Percentiles rank a stretch among this genome's conserved stretches.
phyloP scores from a whole-genome alignment of 1,140 invertebrate species.

The Elymnias hypermnestra region DNA sequence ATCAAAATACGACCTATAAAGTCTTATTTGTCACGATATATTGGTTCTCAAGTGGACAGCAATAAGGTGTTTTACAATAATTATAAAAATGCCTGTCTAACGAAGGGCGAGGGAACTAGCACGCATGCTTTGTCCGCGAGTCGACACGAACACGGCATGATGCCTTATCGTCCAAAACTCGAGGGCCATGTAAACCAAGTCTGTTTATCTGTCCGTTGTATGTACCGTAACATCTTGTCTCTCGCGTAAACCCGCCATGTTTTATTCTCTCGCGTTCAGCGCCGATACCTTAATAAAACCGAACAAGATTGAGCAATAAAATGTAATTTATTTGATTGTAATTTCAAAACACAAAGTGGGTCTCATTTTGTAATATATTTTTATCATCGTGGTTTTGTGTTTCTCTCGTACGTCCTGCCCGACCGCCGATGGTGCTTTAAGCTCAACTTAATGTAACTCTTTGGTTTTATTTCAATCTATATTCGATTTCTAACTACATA shows the following conservation, averaged over 20 bases:
- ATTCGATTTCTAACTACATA: conserved; percentile 32
- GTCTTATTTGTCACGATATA: conserved; percentile 15
- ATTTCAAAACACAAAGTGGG: conserved; percentile 73
- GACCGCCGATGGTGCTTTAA: conserved; percentile 43
- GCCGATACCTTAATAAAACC: conserved; percentile 72
- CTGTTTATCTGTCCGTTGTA: conserved; percentile 44
- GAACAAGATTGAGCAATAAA: conserved; percentile 75
- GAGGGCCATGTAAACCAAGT: conserved; percentile 54
- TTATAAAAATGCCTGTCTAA: conserved; percentile 21
- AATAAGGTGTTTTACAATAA: conserved; percentile 18
- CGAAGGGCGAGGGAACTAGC: conserved; percentile 4
- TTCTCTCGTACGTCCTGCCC: conserved; percentile 58
- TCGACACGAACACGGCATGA: conserved; percentile 36
- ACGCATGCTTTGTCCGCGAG: conserved; percentile 35
- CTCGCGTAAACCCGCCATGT: conserved; percentile 66
- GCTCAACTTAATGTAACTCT: conserved; percentile 29
- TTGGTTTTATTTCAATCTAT: conserved; percentile 39
- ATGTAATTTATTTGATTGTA: conserved; percentile 75
- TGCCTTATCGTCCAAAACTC: conserved; percentile 52
- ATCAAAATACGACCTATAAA: conserved; percentile 6
- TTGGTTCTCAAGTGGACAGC: conserved; percentile 5
- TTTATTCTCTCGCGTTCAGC: conserved; percentile 63
- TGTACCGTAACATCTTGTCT: conserved; percentile 54
- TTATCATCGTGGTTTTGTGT: conserved; percentile 69
- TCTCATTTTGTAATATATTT: conserved; percentile 71